Evolutionary conservation across 2,797 vertebrate genomes (phyloP).

Genomic region (Diglossa cyanea): DNA sequence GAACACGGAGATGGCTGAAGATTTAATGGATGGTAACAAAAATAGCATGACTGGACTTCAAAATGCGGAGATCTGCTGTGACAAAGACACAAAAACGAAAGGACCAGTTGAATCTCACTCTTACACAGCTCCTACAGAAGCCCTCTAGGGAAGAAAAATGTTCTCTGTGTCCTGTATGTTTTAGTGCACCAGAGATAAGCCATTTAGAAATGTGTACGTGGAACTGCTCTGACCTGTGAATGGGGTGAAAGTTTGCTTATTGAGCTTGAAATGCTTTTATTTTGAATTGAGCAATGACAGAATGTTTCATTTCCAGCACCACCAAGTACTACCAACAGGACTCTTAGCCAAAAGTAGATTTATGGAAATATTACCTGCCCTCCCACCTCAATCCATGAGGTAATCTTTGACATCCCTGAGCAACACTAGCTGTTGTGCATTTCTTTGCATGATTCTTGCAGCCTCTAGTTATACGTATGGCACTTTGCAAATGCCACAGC

Average conservation of each 20-base stretch:
- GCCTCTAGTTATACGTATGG: background rate
- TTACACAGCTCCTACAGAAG: background rate
- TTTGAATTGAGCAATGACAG: background rate
- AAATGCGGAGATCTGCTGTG: background rate
- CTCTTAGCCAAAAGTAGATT: background rate
- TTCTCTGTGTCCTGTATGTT: background rate
- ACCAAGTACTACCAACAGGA: background rate
- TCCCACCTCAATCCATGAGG: background rate
- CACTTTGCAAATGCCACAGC: background rate
- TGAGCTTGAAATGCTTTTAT: background rate
- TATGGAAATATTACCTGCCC: background rate
- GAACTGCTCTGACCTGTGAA: background rate
- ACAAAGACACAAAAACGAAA: background rate
- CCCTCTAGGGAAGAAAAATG: background rate
- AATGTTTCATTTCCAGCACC: background rate
- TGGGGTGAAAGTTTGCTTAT: background rate
- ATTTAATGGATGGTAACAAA: slow-evolving; percentile 25
- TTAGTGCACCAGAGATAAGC: background rate
- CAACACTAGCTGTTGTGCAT: background rate
- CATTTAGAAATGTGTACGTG: background rate
- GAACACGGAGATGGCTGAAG: background rate
- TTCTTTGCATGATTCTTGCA: background rate
- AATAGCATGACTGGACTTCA: background rate
- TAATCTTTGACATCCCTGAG: background rate
- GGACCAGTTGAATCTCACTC: background rate